These are phyloP conservation scores for Microctenopoma stevenorrisi DNA, from an alignment of 2,797 vertebrate species.

Conservation along the genomic window DNA sequence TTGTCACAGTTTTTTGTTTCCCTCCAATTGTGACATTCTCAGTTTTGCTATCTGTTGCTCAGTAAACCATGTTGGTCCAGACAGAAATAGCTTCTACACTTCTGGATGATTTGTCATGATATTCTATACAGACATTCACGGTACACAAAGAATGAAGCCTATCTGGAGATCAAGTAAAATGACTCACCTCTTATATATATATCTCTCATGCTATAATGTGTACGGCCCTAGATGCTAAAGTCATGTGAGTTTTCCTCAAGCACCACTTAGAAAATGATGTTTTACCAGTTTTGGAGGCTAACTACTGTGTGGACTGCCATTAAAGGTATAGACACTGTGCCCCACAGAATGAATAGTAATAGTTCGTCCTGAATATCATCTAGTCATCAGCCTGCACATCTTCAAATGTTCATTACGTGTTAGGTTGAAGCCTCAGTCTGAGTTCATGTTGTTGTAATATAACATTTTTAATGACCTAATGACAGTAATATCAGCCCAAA, in stretches of 20 bases:
- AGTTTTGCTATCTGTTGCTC: background rate
- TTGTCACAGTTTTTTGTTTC: background rate
- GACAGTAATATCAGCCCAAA: conserved; percentile 6
- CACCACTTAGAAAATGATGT: background rate
- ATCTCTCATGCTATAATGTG: background rate
- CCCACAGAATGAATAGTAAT: background rate
- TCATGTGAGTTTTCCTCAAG: background rate
- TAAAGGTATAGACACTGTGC: too few species aligned
- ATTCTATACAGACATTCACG: background rate
- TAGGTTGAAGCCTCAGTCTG: background rate
- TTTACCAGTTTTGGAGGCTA: background rate
- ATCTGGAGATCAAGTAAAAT: background rate
- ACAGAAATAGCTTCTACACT: background rate
- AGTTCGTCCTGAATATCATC: too few species aligned
- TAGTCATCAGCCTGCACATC: too few species aligned
- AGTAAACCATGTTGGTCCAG: background rate
- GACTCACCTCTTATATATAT: background rate
- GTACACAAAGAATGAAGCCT: background rate
- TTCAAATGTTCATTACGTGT: background rate
- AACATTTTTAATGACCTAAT: background rate
- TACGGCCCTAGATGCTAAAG: background rate
- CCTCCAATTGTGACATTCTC: too few species aligned
- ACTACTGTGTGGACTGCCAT: background rate
- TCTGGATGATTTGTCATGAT: background rate
- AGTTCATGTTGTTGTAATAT: background rate